phyloP scores from a whole-genome alignment of 37 sponge, comb jelly and placozoan genomes.

The Geodia barretti region DNA sequence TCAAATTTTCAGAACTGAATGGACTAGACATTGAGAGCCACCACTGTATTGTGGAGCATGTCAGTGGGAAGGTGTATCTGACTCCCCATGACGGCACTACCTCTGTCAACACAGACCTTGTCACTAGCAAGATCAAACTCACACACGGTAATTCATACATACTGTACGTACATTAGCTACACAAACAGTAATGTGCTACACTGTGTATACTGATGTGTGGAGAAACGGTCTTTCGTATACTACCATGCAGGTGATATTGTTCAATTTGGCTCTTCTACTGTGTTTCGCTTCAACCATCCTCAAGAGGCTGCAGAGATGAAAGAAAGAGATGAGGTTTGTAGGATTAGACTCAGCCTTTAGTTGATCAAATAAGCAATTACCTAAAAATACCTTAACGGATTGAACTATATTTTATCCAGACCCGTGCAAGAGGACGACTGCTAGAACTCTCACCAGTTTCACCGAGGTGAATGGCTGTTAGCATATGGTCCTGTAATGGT shows the following conservation, averaged over 20 bases:
- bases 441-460: neutral
- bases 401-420: no score
- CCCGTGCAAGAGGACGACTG: neutral
- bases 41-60: slow-evolving; percentile 45
- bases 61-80: slow-evolving; percentile 21
- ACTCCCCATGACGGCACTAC: slow-evolving; percentile 34
- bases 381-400: no score
- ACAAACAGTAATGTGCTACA: neutral
- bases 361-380: no score
- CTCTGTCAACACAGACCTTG: slow-evolving; percentile 33
- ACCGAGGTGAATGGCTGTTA: neutral
- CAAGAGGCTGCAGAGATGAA: slow-evolving; percentile 51
- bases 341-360: no score
- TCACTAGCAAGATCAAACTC: slow-evolving; percentile 9
- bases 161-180: neutral
- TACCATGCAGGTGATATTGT: slow-evolving; percentile 49
- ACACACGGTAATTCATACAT: slow-evolving; percentile 27
- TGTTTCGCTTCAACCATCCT: slow-evolving; percentile 78
- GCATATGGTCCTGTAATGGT: neutral
- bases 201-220: no score
- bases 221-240: no score
- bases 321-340: neutral
- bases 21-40: slow-evolving; percentile 13
- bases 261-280: slow-evolving; percentile 42
- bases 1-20: slow-evolving; percentile 55